phyloP scores from a whole-genome alignment of 2,113 vertebrate genomes.

The Lepisosteus osseus region DNA sequence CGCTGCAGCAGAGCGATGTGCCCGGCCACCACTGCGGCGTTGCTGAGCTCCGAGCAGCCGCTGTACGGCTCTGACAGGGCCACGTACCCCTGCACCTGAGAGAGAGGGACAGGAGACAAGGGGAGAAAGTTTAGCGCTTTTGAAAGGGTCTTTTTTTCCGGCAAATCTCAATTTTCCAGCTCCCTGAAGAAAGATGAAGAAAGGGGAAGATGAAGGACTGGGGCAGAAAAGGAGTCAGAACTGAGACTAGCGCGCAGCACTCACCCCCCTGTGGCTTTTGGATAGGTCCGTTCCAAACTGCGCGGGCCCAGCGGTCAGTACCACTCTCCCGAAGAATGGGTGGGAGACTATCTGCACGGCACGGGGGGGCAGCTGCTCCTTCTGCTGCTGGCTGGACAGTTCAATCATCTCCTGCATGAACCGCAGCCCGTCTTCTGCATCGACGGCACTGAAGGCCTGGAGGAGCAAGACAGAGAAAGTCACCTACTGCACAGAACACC shows the following conservation, averaged over 20 bases:
- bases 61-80: slow-evolving; percentile 89
- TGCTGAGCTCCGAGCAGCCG: slow-evolving; percentile 86
- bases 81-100: slow-evolving; percentile 89
- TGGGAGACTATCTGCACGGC: slow-evolving; percentile 94
- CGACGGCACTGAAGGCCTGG: slow-evolving; percentile 89
- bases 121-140: not conserved
- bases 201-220: not conserved
- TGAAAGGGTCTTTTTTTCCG: no score
- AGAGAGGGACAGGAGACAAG: not conserved
- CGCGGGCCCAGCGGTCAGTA: slow-evolving; percentile 92
- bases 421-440: slow-evolving; percentile 91
- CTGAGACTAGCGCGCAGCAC: slow-evolving; percentile 28
- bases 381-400: slow-evolving; percentile 95
- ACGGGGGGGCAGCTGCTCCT: slow-evolving; percentile 92
- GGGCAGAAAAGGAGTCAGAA: slow-evolving; percentile 19
- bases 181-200: not conserved
- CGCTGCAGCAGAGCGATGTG: slow-evolving; percentile 91
- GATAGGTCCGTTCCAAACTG: slow-evolving; percentile 94
- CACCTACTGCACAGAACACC: not conserved
- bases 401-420: slow-evolving; percentile 99
- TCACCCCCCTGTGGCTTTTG: slow-evolving; percentile 85
- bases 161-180: no score
- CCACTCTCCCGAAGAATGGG: slow-evolving; percentile 92
- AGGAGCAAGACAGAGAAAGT: slow-evolving; percentile 8
- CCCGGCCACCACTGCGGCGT: slow-evolving; percentile 80